Base-by-base conservation (phyloP, 2,113 vertebrate genomes). In the Cheirogaleus medius region DNA sequence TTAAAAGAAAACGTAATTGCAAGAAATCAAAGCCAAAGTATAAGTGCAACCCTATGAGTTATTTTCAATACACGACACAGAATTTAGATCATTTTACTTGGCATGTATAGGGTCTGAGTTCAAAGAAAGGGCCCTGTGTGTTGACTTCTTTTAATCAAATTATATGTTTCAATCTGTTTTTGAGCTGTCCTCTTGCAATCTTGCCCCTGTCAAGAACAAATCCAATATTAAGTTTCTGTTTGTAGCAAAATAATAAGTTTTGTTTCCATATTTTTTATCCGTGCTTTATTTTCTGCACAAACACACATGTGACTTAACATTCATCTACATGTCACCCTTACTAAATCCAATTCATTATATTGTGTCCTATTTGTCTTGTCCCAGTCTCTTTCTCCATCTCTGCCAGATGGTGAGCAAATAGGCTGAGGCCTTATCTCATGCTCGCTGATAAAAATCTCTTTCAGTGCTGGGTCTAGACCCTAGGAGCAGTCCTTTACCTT, bases 1-100 rank as follows among this genome's bases (percentile, higher is more conserved):
- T 96, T 89, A 77, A 94, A 94, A 90, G 60, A 95, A 97, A 93
- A 39, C 17, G 69, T 91, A 47, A 56, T 29, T 11, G 18, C 11
- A 86, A 83, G 52, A 54, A 95, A 95, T 95, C 91, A 94, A 89
- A 90, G 78, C 15, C 90, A 84, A 69, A 29, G 10, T 39, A 58
- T 9, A 92, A 92, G 86, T 52, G 32, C 25, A 95, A 37, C 5
- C 1, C 54, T 71, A 39, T 83, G n/a, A 77, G 4, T 20, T 13
- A 8, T 95, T 85, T 87, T 69, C 56, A 39, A 1, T 27, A 63
- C 34, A 25, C 88, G 42, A 44, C 9, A 52, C 60, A 21, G 74
- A 64, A 87, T 71, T 56, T 21, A 6, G 56, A 49, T 52, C 10
- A 2, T 91, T 95, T 95, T 90, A 23, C 56, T 85, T 74, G 49